These are phyloP conservation scores for Canis aureus DNA, from an alignment of 2,113 vertebrate species.

Conservation along the genomic window DNA sequence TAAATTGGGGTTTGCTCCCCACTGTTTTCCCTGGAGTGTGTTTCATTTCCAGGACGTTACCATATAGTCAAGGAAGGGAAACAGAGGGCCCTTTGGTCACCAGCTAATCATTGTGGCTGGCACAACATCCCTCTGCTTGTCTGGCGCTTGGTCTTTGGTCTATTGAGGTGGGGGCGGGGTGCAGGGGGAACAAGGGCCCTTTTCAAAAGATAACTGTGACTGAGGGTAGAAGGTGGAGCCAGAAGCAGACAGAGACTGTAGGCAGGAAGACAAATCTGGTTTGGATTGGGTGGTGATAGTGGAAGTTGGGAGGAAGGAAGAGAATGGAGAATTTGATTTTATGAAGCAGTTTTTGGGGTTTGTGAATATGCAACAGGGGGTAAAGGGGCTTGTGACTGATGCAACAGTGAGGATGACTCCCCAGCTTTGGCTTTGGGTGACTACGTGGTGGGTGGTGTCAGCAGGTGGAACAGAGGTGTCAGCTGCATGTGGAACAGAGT, in stretches of 20 bases:
- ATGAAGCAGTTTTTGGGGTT: neutral
- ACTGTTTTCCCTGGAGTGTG: neutral
- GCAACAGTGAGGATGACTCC: accelerated
- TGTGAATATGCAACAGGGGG: neutral
- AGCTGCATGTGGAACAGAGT: neutral
- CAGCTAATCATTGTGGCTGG: neutral
- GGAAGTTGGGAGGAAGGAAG: neutral
- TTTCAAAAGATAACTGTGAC: neutral
- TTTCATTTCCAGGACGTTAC: neutral
- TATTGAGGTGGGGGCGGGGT: accelerated
- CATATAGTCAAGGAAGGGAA: neutral
- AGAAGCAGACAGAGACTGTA: neutral
- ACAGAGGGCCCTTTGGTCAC: neutral
- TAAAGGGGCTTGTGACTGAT: neutral
- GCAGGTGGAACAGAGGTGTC: no score
- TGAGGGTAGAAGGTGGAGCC: neutral
- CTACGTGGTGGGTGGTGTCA: neutral
- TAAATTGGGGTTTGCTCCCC: neutral
- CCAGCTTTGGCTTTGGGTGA: neutral
- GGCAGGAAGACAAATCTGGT: neutral
- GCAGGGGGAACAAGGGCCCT: neutral
- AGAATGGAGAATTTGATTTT: neutral
- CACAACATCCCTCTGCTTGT: neutral
- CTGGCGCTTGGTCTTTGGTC: neutral
- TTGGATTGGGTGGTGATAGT: neutral